A percentile compares a stretch with the other conserved stretches of the same genome.
These are phyloP conservation scores for Stercorarius parasiticus DNA, from an alignment of 2,113 vertebrate species.

Conservation along the genomic window DNA sequence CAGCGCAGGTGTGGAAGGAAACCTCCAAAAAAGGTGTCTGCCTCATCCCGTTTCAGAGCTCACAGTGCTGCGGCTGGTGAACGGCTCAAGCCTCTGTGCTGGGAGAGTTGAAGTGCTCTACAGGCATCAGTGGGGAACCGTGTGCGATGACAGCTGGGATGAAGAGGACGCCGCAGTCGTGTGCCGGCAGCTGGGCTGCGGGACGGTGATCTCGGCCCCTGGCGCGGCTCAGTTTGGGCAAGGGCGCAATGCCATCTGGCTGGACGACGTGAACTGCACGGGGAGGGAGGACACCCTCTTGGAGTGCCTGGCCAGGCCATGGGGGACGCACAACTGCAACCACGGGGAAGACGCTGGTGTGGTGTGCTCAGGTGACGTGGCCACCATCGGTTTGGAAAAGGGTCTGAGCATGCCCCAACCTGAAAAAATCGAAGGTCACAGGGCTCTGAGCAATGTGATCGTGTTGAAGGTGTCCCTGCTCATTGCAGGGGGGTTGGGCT, in stretches of 20 bases:
- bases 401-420: neutral
- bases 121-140: neutral
- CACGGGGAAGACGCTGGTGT: neutral
- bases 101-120: neutral
- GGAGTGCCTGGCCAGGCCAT: neutral
- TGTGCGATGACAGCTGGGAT: neutral
- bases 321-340: neutral
- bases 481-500: neutral
- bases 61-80: neutral
- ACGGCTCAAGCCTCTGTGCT: neutral
- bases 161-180: neutral
- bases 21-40: neutral
- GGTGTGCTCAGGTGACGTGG: neutral
- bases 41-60: neutral
- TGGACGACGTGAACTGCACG: neutral
- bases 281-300: neutral
- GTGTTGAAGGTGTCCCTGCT: neutral
- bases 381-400: neutral
- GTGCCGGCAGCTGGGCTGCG: neutral
- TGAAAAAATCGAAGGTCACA: neutral
- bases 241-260: neutral
- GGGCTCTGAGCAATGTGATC: neutral
- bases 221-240: neutral
- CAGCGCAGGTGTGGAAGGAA: neutral
- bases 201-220: neutral